Base-by-base conservation (phyloP, 92 coral and sea anemone species). In the Metridium senile region DNA sequence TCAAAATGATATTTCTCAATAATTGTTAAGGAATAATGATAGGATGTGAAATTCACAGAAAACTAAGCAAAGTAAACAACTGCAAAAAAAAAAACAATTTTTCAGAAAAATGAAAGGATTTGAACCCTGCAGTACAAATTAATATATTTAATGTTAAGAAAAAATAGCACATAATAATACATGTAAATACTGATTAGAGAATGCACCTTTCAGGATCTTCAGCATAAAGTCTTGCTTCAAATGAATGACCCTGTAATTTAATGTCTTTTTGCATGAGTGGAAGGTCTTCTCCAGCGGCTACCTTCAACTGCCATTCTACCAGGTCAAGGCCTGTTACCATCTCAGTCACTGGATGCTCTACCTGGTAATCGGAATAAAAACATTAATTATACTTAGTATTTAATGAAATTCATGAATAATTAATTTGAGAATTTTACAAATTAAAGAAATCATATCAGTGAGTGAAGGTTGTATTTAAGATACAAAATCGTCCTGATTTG, bases 171-270 rank as follows among this genome's bases (percentile, higher is more conserved):
- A n/a, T n/a, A n/a, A n/a, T n/a, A n/a, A n/a, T n/a, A n/a, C n/a
- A n/a, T n/a, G n/a, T n/a, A n/a, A n/a, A n/a, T 13, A 39, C 49
- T 39, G 13, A 13, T 54, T 20, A 9, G 3, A 54, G 3, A 20
- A 21, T 54, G 59, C 59, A 92, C 99, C 92, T 90, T 16, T 85
- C 96, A 70, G 99, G 99, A 74, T 95, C 99, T 66, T 95, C 99
- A 45, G 97, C 99, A 81, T 95, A 95, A 52, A 95, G 82, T 63
- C 99, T 82, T 19, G 99, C 99, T 79, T 95, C 99, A 89, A 95
- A 95, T 8, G 99, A 83, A 72, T 92, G 94, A 11, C 99, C 99
- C 7, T 27, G 71, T 21, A 95, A 86, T 72, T 85, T 77, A 31
- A 95, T 85, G 33, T 89, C 88, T 29, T 88, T 81, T 76, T 95